Base-by-base conservation (phyloP, 2,113 vertebrate species). In the Ptilonorhynchus violaceus region DNA sequence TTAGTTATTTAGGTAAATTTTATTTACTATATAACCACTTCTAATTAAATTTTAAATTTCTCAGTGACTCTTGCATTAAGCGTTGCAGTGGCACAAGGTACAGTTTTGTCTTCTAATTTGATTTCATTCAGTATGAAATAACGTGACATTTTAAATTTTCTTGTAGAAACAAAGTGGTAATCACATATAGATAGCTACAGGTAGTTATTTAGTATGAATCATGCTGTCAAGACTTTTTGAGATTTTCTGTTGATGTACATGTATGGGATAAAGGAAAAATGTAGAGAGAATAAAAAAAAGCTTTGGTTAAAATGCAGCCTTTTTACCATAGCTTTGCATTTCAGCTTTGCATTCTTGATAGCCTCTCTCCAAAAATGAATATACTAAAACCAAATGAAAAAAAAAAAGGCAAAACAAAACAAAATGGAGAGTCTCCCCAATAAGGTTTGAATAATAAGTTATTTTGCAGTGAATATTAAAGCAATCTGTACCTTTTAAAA, bases 401-500 rank as follows among this genome's bases (percentile, higher is more conserved):
- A 95, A 94, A 72, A 92, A 83, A 52, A n/a, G 37, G 37, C 79
- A 98, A 98, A 97, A 98, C 92, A 98, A 98, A 97, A 98, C 97
- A 97, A 98, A 96, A 97, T 86, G 58, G 91, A 97, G 93, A 92
- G 89, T 93, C 95, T 98, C 92, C 96, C 97, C 98, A 98, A 98
- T 98, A 98, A 98, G 98, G 98, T 98, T 98, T 98, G 98, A 99
- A 99, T 99, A 99, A 99, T 99, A 99, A 99, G 99, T 99, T 99
- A 98, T 99, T 99, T 99, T 98, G 98, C 98, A 98, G 98, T 98
- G 98, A 99, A 99, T 99, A 99, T 99, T 99, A 99, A 99, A 99
- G 98, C 98, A 98, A 99, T 99, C 99, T 99, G 99, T 99, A 99
- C 99, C 99, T 99, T 99, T 99, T 99, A 98, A 99, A 99, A 99